Evolutionary conservation across 2,113 vertebrate species (phyloP), one percentile per base, ranked within the genome.

Genomic region (Seriola aureovittata): DNA sequence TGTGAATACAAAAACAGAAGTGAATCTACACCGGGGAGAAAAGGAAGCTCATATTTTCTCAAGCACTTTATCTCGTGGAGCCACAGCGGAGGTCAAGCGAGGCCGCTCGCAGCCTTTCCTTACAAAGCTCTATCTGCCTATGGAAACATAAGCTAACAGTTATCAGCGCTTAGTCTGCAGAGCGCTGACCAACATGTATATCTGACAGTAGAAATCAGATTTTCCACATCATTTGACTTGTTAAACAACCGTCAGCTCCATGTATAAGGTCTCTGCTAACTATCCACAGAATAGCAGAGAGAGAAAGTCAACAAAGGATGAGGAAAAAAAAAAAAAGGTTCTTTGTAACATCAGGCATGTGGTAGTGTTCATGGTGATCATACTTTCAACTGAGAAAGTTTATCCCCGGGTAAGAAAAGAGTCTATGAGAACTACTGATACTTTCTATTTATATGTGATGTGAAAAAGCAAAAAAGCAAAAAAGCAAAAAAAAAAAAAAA

Each of bases 21-120:
- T 58, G 42, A 71, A 58, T 73, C 44, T 52, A 57, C 17, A 42
- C 71, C 38, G 40, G 2, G 0, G 62, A 78, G 50, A 57, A 79
- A 81, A 68, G 79, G 75, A 85, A 91, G 70, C 36, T 62, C 13
- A 0, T 82, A 76, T 89, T 90, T 88, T 77, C 72, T 77, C 85
- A 55, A 78, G 67, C 0, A 14, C 73, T 73, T 85, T 86, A 91
- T 91, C 89, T 83, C 0, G 11, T 69, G 65, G 63, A 86, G 77
- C 44, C 71, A 85, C 79, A 83, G 25, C 64, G 80, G 62, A 79
- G 81, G 86, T 90, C 81, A 87, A 8, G 14, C 40, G 50, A 86
- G 85, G 77, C 40, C 9, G 3, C 71, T 16, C 29, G 21, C 67
- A 69, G 81, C 71, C 12, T 80, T 81, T 77, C 69, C 78, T 74